These are phyloP conservation scores for Drosophila prosaltans DNA, from an alignment of 1,140 invertebrate species.

Conservation along the genomic window DNA sequence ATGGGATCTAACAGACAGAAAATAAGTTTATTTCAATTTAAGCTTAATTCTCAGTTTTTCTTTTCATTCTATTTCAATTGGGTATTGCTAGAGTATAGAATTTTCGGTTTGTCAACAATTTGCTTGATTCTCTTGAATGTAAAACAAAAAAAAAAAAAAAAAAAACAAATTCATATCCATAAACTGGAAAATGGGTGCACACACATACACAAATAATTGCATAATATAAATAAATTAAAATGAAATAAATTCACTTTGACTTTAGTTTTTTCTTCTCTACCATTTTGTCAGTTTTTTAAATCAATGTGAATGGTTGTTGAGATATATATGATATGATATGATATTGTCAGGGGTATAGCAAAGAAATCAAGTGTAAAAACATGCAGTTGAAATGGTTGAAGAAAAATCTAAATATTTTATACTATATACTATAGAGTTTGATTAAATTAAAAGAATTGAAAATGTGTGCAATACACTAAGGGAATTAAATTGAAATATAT, in stretches of 20 bases:
- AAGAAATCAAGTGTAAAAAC: no score
- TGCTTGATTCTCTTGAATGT: no score
- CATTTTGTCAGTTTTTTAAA: no score
- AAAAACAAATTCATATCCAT: constrained; percentile 49
- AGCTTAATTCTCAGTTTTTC: no score
- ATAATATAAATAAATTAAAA: constrained; percentile 56
- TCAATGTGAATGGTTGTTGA: background rate
- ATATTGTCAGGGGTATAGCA: no score
- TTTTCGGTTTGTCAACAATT: background rate
- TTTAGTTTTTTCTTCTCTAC: background rate
- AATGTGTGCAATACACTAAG: no score
- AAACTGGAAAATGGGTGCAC: constrained; percentile 53
- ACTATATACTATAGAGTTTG: no score
- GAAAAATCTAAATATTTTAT: no score
- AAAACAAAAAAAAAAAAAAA: constrained; percentile 19
- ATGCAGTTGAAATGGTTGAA: no score
- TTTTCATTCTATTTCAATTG: background rate
- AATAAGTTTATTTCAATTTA: no score
- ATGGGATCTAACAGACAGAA: no score
- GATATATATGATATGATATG: background rate
- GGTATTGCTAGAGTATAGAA: background rate
- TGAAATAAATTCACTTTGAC: constrained; percentile 31
- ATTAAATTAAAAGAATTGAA: no score
- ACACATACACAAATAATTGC: constrained; percentile 27
- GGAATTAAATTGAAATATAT: background rate